These are phyloP conservation scores for Myioborus miniatus DNA, from an alignment of 2,797 vertebrate species.

Conservation along the genomic window DNA sequence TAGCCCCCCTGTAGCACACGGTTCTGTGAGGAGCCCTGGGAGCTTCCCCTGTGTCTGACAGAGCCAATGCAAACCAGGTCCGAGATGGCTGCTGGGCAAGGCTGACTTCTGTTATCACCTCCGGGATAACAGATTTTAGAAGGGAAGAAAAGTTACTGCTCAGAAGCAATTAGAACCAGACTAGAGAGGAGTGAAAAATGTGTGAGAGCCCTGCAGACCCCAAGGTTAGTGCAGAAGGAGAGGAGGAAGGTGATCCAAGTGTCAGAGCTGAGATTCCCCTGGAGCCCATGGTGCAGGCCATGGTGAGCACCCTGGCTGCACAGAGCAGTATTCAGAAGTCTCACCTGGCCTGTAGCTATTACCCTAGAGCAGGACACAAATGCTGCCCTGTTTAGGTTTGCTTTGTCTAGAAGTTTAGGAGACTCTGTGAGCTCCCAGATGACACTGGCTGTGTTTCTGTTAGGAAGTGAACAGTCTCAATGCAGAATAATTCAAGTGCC, in stretches of 20 bases:
- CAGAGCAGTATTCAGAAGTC: background rate
- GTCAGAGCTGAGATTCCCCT: background rate
- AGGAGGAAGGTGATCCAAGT: background rate
- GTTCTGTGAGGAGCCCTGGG: background rate
- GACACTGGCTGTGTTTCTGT: background rate
- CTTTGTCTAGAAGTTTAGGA: background rate
- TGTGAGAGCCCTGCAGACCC: background rate
- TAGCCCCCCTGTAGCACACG: no score
- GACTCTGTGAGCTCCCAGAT: background rate
- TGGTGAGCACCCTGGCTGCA: background rate
- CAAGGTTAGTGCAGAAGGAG: background rate
- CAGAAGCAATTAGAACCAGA: background rate
- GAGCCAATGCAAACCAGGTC: background rate
- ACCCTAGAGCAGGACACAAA: background rate
- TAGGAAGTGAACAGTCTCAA: background rate
- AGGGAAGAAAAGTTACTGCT: background rate
- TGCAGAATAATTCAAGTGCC: background rate
- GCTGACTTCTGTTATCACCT: background rate
- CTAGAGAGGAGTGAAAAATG: background rate
- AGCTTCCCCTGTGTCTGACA: background rate
- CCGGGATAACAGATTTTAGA: background rate
- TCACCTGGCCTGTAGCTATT: background rate
- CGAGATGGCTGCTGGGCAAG: fast-evolving
- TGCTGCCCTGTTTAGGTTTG: background rate
- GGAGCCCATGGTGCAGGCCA: background rate